A percentile compares a stretch with the other conserved stretches of the same genome.
Evolutionary conservation across 2,888 invertebrate species (phyloP).

Genomic region (Cataglyphis livida): DNA sequence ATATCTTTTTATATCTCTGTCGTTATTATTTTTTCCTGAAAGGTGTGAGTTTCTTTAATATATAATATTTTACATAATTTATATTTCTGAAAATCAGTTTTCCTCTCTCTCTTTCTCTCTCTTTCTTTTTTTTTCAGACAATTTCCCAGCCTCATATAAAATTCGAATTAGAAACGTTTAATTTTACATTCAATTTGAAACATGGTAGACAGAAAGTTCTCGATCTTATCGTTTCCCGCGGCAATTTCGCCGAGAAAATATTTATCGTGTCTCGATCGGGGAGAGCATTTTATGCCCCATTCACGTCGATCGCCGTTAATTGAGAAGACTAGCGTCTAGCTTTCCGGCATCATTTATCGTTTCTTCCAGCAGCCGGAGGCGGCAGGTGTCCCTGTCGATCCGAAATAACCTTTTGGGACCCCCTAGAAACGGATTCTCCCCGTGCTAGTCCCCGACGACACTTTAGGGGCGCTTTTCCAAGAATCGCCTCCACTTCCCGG

Average conservation of each 20-base stretch:
- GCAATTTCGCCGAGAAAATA: conserved; percentile 30
- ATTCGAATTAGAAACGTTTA: conserved; percentile 1
- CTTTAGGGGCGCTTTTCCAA: conserved; percentile 52
- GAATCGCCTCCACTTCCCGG: conserved; percentile 43
- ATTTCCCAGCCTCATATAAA: background rate
- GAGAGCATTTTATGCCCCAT: conserved; percentile 37
- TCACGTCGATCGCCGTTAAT: conserved; percentile 46
- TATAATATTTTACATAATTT: background rate
- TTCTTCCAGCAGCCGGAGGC: conserved; percentile 20
- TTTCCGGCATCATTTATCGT: conserved; percentile 50
- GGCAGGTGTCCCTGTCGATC: conserved; percentile 47
- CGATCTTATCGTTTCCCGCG: background rate
- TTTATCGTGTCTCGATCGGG: conserved; percentile 33
- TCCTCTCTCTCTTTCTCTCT: background rate
- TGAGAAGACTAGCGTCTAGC: conserved; percentile 32
- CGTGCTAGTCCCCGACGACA: conserved; percentile 26
- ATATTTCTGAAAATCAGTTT: background rate
- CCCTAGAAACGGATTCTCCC: conserved; percentile 34
- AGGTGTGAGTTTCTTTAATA: background rate
- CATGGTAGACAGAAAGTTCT: background rate
- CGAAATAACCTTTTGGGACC: conserved; percentile 48
- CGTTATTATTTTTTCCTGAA: background rate
- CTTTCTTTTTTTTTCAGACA: background rate
- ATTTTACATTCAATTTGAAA: conserved; percentile 29
- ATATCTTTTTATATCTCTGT: background rate